These are phyloP conservation scores for Tethea ocularis DNA, from an alignment of 2,888 invertebrate genomes.

Conservation along the genomic window DNA sequence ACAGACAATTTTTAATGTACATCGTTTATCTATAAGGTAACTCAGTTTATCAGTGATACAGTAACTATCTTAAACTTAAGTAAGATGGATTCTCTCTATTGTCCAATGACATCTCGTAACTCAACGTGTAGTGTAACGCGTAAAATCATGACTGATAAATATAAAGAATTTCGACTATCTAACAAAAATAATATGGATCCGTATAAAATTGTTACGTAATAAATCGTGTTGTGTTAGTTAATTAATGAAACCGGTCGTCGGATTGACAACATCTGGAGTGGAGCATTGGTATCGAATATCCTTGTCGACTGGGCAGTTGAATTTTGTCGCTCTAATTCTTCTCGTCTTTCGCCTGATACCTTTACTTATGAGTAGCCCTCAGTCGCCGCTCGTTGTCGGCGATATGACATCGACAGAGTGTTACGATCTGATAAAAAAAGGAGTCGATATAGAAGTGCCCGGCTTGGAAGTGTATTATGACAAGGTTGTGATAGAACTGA, in stretches of 20 bases:
- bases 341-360: conserved; percentile 61
- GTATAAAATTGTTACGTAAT: conserved; percentile 2
- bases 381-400: conserved; percentile 59
- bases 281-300: conserved; percentile 76
- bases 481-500: conserved; percentile 82
- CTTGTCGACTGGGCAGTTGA: conserved; percentile 69
- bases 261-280: conserved; percentile 71
- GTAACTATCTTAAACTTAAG: conserved; percentile 39
- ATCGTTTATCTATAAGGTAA: conserved; percentile 23
- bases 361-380: conserved; percentile 33
- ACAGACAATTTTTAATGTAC: conserved; percentile 16
- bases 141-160: too few species aligned
- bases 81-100: conserved; percentile 43
- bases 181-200: conserved; percentile 11
- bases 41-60: conserved; percentile 44
- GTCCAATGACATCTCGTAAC: conserved; percentile 38
- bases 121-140: conserved; percentile 24
- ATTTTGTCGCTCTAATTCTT: conserved; percentile 82
- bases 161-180: conserved; percentile 14
- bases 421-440: conserved; percentile 78
- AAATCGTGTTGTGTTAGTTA: conserved; percentile 34
- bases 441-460: conserved; percentile 78
- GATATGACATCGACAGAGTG: conserved; percentile 81
- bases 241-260: conserved; percentile 60
- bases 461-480: conserved; percentile 83